Evolutionary conservation across 1,140 invertebrate species (phyloP).

Genomic region (Lasioglossum albipes): DNA sequence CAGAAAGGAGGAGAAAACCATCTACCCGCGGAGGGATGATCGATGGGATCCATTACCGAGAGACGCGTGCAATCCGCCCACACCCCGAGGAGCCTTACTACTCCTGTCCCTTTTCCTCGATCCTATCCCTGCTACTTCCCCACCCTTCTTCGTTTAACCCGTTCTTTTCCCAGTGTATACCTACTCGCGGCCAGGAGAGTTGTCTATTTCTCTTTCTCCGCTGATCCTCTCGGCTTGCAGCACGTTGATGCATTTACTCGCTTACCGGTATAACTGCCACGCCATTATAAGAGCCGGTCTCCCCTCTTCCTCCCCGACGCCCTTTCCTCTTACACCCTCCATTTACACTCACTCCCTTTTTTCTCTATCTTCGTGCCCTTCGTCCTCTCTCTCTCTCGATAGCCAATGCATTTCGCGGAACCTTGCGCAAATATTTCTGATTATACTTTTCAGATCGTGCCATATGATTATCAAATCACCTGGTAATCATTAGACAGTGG

Average conservation of each 20-base stretch:
- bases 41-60: conserved; percentile 71
- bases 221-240: conserved; percentile 29
- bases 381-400: conserved; percentile 27
- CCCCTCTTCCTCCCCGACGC: background rate
- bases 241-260: conserved; percentile 59
- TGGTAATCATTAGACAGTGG: too few species aligned
- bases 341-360: too few species aligned
- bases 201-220: conserved; percentile 44
- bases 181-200: conserved; percentile 26
- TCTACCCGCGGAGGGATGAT: conserved; percentile 67
- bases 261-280: conserved; percentile 60
- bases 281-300: conserved; percentile 58
- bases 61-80: conserved; percentile 73
- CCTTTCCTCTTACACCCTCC: conserved; percentile 6
- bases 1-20: conserved; percentile 62
- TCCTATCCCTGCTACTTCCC: background rate
- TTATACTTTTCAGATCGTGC: too few species aligned
- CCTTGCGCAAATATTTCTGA: conserved; percentile 23
- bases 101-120: conserved; percentile 29
- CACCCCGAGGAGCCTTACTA: conserved; percentile 63
- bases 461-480: too few species aligned
- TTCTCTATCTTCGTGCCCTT: background rate
- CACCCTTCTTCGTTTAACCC: background rate
- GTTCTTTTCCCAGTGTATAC: conserved; percentile 28
- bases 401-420: conserved; percentile 43